Percentiles rank a stretch among this genome's conserved stretches.
Conservation (phyloP, 2,888 invertebrate genomes). For the Meiosimyza platycephala region DNA sequence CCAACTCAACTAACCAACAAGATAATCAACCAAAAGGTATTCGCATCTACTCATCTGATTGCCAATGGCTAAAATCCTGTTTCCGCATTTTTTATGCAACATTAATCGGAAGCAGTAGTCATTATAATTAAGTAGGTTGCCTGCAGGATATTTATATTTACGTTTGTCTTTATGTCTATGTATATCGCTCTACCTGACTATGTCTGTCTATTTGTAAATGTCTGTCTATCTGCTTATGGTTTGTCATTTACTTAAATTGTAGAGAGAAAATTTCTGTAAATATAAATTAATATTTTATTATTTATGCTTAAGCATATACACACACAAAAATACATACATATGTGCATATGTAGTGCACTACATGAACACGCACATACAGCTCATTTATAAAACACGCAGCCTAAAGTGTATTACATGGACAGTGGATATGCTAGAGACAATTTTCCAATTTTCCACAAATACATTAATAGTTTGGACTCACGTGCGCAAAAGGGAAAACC, state of each 20-base stretch:
- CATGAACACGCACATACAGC: not conserved
- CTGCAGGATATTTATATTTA: too few relatives aligned
- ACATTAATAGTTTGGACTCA: constrained; percentile 16
- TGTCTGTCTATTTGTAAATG: not conserved
- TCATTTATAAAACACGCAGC: not conserved
- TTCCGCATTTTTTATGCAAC: not conserved
- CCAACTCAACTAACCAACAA: too few relatives aligned
- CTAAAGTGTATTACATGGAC: too few relatives aligned
- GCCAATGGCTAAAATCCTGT: not conserved
- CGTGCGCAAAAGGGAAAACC: not conserved
- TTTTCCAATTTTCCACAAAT: not conserved
- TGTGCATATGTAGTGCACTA: not conserved
- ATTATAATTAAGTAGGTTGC: not conserved
- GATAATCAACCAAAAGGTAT: too few relatives aligned
- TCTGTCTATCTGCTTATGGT: not conserved
- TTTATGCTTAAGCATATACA: constrained; percentile 1
- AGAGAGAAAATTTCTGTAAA: constrained; percentile 4
- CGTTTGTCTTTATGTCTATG: too few relatives aligned
- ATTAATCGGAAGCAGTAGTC: not conserved
- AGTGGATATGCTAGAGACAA: too few relatives aligned
- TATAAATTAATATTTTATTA: constrained; percentile 23
- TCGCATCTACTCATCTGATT: too few relatives aligned
- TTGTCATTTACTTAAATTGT: not conserved
- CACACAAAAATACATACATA: not conserved
- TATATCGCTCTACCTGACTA: too few relatives aligned